Evolutionary conservation across 2,113 vertebrate species (phyloP).

Genomic region (Platichthys stellatus): DNA sequence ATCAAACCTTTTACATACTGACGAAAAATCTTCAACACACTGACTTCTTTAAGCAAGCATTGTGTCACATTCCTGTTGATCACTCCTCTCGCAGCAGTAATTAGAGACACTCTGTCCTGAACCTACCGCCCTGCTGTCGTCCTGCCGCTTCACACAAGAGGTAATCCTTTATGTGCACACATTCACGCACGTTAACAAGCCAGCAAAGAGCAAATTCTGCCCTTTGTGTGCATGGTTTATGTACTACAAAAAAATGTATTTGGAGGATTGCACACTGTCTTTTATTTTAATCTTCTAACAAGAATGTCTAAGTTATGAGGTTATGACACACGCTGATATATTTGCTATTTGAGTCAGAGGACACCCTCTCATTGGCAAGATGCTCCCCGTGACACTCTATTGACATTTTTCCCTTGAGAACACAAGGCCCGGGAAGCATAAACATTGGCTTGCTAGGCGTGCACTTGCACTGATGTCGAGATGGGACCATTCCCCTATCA

Average conservation of each 20-base stretch:
- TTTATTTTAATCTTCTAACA: constrained; percentile 14
- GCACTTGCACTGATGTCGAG: constrained; percentile 80
- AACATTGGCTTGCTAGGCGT: constrained; percentile 80
- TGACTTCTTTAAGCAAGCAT: constrained; percentile 19
- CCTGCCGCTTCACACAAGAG: not conserved
- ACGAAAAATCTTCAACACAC: not conserved
- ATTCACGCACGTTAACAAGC: not conserved
- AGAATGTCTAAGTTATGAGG: not conserved
- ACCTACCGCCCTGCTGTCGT: not conserved
- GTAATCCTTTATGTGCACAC: too few species aligned
- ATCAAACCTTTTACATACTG: not conserved
- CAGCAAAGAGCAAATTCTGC: not conserved
- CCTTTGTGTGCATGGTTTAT: not conserved
- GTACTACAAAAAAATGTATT: not conserved
- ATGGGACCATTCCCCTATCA: constrained; percentile 83
- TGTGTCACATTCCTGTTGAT: constrained; percentile 24
- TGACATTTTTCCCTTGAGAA: constrained; percentile 82
- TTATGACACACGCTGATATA: constrained; percentile 8
- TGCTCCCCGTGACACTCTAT: constrained; percentile 71
- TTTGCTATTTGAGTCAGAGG: constrained; percentile 40
- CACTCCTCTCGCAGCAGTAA: constrained; percentile 6
- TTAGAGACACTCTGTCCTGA: not conserved
- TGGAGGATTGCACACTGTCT: not conserved
- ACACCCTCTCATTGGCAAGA: constrained; percentile 62
- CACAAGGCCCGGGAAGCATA: constrained; percentile 77